Evolutionary conservation across 2,888 invertebrate species (phyloP), one percentile per base, ranked within the genome.

Genomic region (Nematopogon swammerdamellus): DNA sequence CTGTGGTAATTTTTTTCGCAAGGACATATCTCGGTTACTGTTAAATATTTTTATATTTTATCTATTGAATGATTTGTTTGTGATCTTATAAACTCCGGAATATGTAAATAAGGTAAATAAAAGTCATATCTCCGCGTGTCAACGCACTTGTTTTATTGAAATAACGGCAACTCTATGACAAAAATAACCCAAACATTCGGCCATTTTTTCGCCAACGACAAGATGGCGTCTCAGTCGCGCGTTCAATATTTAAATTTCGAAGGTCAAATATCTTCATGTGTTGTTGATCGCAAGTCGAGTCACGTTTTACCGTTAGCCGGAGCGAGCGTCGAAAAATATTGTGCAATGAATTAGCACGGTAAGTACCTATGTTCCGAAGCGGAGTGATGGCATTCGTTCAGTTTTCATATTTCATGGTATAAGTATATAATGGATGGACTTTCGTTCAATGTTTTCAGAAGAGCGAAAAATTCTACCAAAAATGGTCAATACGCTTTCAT

Each of bases 241-340:
- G 36, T 14, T 14, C 8, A 14, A 25, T 36, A 36, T 36, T 36
- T 36, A 36, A 36, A 36, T 36, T 36, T 14, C 36, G 36, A 36
- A 36, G 36, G 36, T 36, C 36, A 36, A 36, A 36, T 36, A 36
- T 36, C n/a, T 14, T 36, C 36, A 14, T 8, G 36, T 36, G 36
- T 36, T 36, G 36, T 36, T 36, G 36, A 36, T 36, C 36, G 36
- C 36, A 36, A 36, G n/a, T 14, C 36, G 36, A 36, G 36, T 36
- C 36, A 36, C 36, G 36, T 36, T 36, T 42, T 57, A 56, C 58
- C 56, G 57, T 58, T 59, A 57, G 49, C 50, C 46, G 53, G 51
- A n/a, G 55, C 51, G 51, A 48, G 53, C 47, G 49, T 49, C 36
- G 48, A 43, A 50, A 56, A 52, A 52, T 55, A 56, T 58, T 57